Evolutionary conservation across 2,797 vertebrate genomes (phyloP), one percentile per base, ranked within the genome.

Genomic region (Malacoctenus gilli): DNA sequence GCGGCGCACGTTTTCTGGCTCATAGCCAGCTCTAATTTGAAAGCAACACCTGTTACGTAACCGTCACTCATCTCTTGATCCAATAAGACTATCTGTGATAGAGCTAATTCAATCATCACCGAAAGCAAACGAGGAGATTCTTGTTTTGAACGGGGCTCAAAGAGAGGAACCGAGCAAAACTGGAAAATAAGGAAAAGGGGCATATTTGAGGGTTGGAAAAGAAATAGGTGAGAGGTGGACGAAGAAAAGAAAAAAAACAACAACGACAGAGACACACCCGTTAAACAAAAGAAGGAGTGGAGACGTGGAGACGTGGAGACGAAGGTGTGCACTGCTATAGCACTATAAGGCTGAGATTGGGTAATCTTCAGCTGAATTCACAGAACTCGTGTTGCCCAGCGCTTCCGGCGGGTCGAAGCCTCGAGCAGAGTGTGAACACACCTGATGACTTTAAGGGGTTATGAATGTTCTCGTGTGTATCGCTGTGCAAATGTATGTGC

Each of bases 261-360:
- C 20, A 22, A 48, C 22, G 3, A 14, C 11, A 61, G 38, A 16
- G 30, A 65, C 35, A 64, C 65, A 56, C 66, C 62, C 54, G 43
- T 34, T 2, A 12, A 0, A 63, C 43, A 77, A 34, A 72, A 37
- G 10, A 19, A 76, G 47, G 53, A 48, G 42, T 44, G 54, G 70
- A 75, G 36, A 48, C 8, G 23, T 4, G 10, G 19, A 76, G 47
- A 50, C 44, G 42, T 44, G 54, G 70, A 75, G 36, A 28, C 47
- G 69, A 44, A 68, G 49, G 55, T 59, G 44, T 25, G 41, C 28
- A 35, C 16, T 37, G 32, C 19, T 39, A 38, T 21, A n/a, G 14
- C 20, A 55, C 58, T 74, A 54, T 69, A 61, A 39, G 8, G 15
- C 12, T 2, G 25, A 54, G 22, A 36, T 46, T 64, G 65, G 43